Conservation (phyloP, 2,888 invertebrate species). For the Stenoptilia bipunctidactyla region DNA sequence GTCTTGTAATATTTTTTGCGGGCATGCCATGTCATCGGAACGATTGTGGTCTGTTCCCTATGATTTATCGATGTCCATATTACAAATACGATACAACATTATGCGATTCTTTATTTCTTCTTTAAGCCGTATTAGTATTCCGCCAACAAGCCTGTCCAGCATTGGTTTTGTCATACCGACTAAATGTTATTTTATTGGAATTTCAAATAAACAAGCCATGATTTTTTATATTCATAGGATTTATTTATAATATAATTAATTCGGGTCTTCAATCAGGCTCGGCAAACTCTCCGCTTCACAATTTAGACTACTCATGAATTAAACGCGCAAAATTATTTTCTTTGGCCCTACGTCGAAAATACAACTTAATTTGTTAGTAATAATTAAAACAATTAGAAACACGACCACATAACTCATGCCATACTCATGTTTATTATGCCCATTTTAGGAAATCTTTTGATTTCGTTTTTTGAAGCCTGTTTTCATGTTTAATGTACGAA, state of each 20-base stretch:
- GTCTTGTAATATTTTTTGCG: conserved; percentile 66
- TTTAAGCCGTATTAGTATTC: conserved; percentile 70
- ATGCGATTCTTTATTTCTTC: conserved; percentile 68
- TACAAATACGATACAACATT: conserved; percentile 69
- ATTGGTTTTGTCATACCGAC: conserved; percentile 68
- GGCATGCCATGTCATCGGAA: conserved; percentile 67
- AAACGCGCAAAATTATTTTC: conserved; percentile 41
- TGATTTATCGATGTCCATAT: conserved; percentile 69
- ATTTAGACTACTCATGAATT: conserved; percentile 59
- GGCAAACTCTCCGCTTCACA: conserved; percentile 33
- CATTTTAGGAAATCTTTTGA: too few species aligned
- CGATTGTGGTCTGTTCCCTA: conserved; percentile 68
- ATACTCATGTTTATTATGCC: not conserved
- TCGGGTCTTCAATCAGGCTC: conserved; percentile 48
- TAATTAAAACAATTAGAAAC: conserved; percentile 36
- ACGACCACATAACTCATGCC: not conserved
- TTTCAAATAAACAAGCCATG: conserved; percentile 64
- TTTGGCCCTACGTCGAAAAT: conserved; percentile 26
- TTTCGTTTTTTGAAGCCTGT: too few species aligned
- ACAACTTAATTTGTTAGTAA: conserved; percentile 58
- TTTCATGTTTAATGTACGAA: too few species aligned
- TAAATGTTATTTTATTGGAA: conserved; percentile 70
- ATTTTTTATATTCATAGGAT: conserved; percentile 32
- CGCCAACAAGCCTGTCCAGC: conserved; percentile 60
- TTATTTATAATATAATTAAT: conserved; percentile 57